Evolutionary conservation across 2,113 vertebrate genomes (phyloP), one percentile per base, ranked within the genome.

Genomic region (Colinus virginianus): DNA sequence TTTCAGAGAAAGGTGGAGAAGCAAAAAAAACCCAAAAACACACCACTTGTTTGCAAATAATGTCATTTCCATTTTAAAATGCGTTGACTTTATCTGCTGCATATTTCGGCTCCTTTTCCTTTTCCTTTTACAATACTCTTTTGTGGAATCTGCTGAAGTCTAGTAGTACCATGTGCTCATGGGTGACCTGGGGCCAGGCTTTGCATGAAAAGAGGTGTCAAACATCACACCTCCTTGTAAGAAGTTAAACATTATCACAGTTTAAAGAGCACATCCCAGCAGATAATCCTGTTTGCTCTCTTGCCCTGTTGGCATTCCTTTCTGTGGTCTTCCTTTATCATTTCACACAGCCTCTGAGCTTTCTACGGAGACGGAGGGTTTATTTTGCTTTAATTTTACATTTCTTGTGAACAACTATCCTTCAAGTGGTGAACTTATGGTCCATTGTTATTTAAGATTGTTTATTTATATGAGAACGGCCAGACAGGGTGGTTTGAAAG

Each of bases 1-100:
- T 94, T 87, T n/a, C 64, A 79, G 56, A 77, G 43, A 13, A 87
- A 38, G 45, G 40, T 76, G 70, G 7, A 7, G 48, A 19, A 83
- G 63, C 10, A 95, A 95, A 79, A 90, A 87, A 90, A 64, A 40
- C 4, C 10, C 40, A 40, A 40, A 40, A 36, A 36, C 40, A 40
- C 40, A 40, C 92, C 6, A 18, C 21, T 7, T 89, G 70, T 82
- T 93, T 94, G 63, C 77, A 96, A 97, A 95, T 91, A 89, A 62
- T 78, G 25, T 11, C 53, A 87, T 95, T 96, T 97, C 46, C 56
- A 92, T 96, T 96, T 70, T 56, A 70, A 96, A 95, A 91, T 43
- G 48, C 63, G 14, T 71, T 26, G 12, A 18, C 20, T 55, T 89
- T 94, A 93, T 62, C 53, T 61, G 43, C 64, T 92, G 56, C 48